A percentile compares a stretch with the other conserved stretches of the same genome.
phyloP scores from a whole-genome alignment of 1,140 invertebrate species.

The Gyrodactylus bullatarudis region DNA sequence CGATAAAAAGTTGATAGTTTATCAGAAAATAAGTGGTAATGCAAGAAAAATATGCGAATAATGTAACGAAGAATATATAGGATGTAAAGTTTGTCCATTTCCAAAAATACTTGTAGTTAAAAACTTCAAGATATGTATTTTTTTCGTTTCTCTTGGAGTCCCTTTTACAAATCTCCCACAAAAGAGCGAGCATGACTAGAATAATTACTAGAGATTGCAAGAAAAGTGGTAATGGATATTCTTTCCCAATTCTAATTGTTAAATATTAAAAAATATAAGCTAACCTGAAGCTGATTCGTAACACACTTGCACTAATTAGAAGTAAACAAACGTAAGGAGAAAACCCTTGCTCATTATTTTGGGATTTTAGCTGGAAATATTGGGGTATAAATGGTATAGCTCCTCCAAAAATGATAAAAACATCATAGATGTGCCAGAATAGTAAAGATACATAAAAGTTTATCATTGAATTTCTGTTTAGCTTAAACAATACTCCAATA shows the following conservation, averaged over 20 bases:
- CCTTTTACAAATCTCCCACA: slow-evolving; percentile 24
- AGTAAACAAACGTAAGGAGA: slow-evolving; percentile 76
- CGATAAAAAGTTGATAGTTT: slow-evolving; percentile 24
- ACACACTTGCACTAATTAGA: slow-evolving; percentile 62
- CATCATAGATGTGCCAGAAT: background rate
- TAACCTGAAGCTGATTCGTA: slow-evolving; percentile 88
- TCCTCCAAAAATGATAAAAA: slow-evolving; percentile 55
- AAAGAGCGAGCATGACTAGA: slow-evolving; percentile 65
- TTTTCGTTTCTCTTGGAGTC: background rate
- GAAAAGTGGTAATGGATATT: slow-evolving; percentile 63
- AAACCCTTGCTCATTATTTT: slow-evolving; percentile 62
- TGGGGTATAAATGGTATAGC: slow-evolving; percentile 57
- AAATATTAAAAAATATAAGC: slow-evolving; percentile 11
- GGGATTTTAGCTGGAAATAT: slow-evolving; percentile 54
- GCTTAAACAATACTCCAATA: background rate
- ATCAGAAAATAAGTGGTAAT: slow-evolving; percentile 48
- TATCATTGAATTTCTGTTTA: background rate
- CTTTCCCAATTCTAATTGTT: slow-evolving; percentile 56
- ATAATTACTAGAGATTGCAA: slow-evolving; percentile 92
- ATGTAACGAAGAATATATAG: slow-evolving; percentile 57
- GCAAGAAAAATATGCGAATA: slow-evolving; percentile 39
- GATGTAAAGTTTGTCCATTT: slow-evolving; percentile 91
- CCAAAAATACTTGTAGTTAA: slow-evolving; percentile 45
- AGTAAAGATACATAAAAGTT: background rate
- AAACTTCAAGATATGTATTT: slow-evolving; percentile 12